Base-by-base conservation (phyloP, 2,113 vertebrate genomes). In the Oriolus oriolus region DNA sequence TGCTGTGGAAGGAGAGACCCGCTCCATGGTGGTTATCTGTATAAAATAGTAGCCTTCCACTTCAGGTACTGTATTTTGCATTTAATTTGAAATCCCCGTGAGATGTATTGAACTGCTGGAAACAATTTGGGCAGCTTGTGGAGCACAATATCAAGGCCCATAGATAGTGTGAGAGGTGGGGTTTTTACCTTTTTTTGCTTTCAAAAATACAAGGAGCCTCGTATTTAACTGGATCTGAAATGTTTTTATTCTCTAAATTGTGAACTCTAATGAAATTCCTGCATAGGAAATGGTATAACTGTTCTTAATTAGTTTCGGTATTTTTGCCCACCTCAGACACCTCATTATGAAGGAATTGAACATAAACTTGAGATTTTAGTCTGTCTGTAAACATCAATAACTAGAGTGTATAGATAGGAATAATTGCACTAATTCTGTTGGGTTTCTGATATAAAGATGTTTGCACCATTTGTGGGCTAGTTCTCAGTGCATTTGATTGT, bases 71-170 rank as follows among this genome's bases (percentile, higher is more conserved):
- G 26, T 30, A n/a, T 92, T 96, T 96, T 64, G 76, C 57, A 84
- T 97, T 91, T 91, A 71, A 89, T 90, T 75, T 94, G 73, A 89
- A 94, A 89, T 50, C 50, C 31, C 68, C 68, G 13, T 85, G 75
- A 84, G 81, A 57, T 39, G 47, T 41, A 66, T 47, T 90, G 92
- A 92, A 75, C 31, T 86, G 64, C 80, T 75, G 63, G 59, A 96
- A 95, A 87, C 75, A 95, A 42, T 86, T 73, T 90, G 70, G 35
- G 86, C 73, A 95, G 75, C 45, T 86, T 70, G 52, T 84, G 79
- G 84, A 89, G 75, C 26, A 49, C 65, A 85, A 11, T 86, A 54
- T 60, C 56, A 76, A 84, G 57, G 60, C 5, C 33, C 22, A 56
- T 5, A 47, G 50, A 7, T 8, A 45, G 2, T 52, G 28, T 26